Percentiles rank a stretch among this genome's conserved stretches.
These are phyloP conservation scores for Oreotragus oreotragus DNA, from an alignment of 2,113 vertebrate genomes.

Conservation along the genomic window DNA sequence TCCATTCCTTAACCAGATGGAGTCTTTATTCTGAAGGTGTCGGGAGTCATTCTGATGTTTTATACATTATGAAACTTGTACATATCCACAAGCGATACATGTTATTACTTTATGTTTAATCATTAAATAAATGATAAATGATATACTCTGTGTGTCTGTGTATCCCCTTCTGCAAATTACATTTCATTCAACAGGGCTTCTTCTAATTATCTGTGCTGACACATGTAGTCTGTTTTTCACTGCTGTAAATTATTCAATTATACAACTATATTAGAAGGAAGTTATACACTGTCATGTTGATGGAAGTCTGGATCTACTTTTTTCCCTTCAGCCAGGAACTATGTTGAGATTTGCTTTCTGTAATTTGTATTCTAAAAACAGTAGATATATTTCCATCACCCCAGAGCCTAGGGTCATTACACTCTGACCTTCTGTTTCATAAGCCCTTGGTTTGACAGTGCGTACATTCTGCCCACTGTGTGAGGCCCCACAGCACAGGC, in stretches of 20 bases:
- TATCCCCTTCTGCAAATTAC: not conserved
- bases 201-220: not conserved
- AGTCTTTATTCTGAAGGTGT: not conserved
- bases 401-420: not conserved
- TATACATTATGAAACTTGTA: not conserved
- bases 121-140: not conserved
- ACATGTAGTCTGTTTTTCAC: not conserved
- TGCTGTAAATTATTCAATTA: not conserved
- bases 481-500: not conserved
- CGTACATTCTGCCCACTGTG: not conserved
- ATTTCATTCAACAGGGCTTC: not conserved
- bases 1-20: not conserved
- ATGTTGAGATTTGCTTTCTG: not conserved
- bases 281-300: not conserved
- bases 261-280: not conserved
- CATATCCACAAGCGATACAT: not conserved
- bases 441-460: not conserved
- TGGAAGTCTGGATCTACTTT: not conserved
- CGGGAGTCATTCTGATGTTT: not conserved
- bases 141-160: not conserved
- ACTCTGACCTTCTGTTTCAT: not conserved
- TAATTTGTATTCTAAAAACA: slow-evolving; percentile 2
- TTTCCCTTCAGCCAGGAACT: not conserved
- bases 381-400: not conserved
- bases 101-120: not conserved